These are phyloP conservation scores for Toxotes lorentzi DNA, from an alignment of 2,797 vertebrate genomes.

Conservation along the genomic window DNA sequence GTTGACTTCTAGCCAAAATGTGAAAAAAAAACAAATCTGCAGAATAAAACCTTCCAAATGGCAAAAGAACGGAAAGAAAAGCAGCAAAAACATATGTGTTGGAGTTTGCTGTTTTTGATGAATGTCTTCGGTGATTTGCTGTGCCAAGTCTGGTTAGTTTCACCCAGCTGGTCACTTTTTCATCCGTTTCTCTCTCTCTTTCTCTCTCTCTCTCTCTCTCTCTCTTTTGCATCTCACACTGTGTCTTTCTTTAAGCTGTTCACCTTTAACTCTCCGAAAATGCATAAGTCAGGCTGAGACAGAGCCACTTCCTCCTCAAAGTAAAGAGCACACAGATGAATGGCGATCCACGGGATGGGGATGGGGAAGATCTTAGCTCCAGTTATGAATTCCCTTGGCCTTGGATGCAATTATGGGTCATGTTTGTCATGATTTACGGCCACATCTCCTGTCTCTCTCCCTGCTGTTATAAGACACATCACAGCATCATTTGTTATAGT, in stretches of 20 bases:
- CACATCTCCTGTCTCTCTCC: slow-evolving; percentile 28
- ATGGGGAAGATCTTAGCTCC: slow-evolving; percentile 34
- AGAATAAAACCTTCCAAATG: slow-evolving; percentile 45
- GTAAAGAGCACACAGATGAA: slow-evolving; percentile 52
- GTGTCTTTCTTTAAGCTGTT: slow-evolving; percentile 39
- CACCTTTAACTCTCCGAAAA: slow-evolving; percentile 38
- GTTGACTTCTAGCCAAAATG: slow-evolving; percentile 48
- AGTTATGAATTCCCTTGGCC: slow-evolving; percentile 54
- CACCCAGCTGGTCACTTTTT: slow-evolving; percentile 64
- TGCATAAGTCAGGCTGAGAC: slow-evolving; percentile 54
- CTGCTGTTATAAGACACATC: slow-evolving; percentile 51
- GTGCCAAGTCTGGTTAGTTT: slow-evolving; percentile 71
- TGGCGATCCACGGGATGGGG: slow-evolving; percentile 8
- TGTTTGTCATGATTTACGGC: slow-evolving; percentile 51
- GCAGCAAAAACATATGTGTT: slow-evolving; percentile 43
- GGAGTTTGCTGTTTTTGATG: slow-evolving; percentile 56
- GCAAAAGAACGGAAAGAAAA: slow-evolving; percentile 39
- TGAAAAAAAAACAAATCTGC: slow-evolving; percentile 12
- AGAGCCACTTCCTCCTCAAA: slow-evolving; percentile 46
- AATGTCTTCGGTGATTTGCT: slow-evolving; percentile 55
- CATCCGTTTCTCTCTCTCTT: slow-evolving; percentile 33
- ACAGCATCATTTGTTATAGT: slow-evolving; percentile 39
- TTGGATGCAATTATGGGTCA: slow-evolving; percentile 47
- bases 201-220: slow-evolving; percentile 5
- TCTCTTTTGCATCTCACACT: slow-evolving; percentile 17